Conservation (phyloP, 92 coral and sea anemone genomes). For the Bergia puertoricense region DNA sequence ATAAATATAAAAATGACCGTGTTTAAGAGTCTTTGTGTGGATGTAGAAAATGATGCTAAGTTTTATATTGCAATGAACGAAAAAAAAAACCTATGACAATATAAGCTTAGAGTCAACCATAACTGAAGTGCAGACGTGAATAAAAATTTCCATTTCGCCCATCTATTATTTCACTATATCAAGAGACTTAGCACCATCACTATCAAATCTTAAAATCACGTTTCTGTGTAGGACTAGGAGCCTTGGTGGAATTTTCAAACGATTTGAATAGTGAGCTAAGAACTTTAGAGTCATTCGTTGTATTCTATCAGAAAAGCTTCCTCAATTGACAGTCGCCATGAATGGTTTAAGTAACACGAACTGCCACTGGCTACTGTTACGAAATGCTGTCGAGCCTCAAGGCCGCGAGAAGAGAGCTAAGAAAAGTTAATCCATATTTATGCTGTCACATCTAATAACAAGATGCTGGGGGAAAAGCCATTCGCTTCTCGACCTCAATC, state of each 20-base stretch:
- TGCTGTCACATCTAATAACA: background rate
- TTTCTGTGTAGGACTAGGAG: background rate
- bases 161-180: background rate
- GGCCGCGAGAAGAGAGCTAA: background rate
- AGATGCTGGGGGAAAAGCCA: background rate
- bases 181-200: background rate
- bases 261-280: background rate
- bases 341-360: background rate
- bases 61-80: background rate
- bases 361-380: background rate
- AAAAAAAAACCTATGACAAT: background rate
- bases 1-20: background rate
- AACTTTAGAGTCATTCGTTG: background rate
- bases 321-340: background rate
- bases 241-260: background rate
- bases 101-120: background rate
- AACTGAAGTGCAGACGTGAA: background rate
- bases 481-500: background rate
- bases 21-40: background rate
- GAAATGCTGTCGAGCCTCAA: slow-evolving; percentile 12
- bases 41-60: background rate
- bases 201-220: background rate
- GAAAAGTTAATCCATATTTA: slow-evolving; percentile 17
- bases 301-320: background rate
- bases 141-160: background rate